phyloP scores from a whole-genome alignment of 2,797 vertebrate genomes.

The Tarsius wallacei region DNA sequence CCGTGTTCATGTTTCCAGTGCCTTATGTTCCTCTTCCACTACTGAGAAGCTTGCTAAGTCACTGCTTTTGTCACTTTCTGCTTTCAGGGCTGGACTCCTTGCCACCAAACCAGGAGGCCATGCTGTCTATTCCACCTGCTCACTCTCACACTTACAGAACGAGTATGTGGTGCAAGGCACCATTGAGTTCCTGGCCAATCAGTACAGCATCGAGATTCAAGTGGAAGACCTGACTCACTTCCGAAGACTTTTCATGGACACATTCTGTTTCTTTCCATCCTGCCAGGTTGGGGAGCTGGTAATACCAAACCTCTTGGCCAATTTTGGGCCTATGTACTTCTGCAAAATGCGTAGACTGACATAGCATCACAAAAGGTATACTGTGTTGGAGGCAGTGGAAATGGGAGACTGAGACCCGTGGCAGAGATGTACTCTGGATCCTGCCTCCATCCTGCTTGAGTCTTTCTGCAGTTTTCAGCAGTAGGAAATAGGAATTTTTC shows the following conservation, averaged over 20 bases:
- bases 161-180: slow-evolving; percentile 94
- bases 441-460: slow-evolving; percentile 2
- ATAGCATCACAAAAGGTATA: slow-evolving; percentile 81
- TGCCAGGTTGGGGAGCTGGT: slow-evolving; percentile 95
- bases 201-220: slow-evolving; percentile 91
- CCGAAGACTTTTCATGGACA: slow-evolving; percentile 92
- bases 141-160: slow-evolving; percentile 97
- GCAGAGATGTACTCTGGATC: not conserved
- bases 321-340: slow-evolving; percentile 98
- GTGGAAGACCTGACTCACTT: slow-evolving; percentile 93
- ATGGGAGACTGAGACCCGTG: slow-evolving; percentile 21
- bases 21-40: not conserved
- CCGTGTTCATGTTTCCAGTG: not conserved
- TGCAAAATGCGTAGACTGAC: slow-evolving; percentile 94
- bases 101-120: slow-evolving; percentile 93
- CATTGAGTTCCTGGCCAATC: slow-evolving; percentile 90
- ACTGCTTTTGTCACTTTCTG: slow-evolving; percentile 60
- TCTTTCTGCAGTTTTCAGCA: slow-evolving; percentile 67
- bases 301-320: slow-evolving; percentile 95
- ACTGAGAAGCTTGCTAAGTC: slow-evolving; percentile 15
- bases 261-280: slow-evolving; percentile 94
- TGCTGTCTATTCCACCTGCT: slow-evolving; percentile 96
- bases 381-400: not conserved
- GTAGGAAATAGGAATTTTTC: slow-evolving; percentile 42
- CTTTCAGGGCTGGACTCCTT: slow-evolving; percentile 94